A percentile compares a stretch with the other conserved stretches of the same genome.
These are phyloP conservation scores for Sebastes nivosus DNA, from an alignment of 2,797 vertebrate species.

Conservation along the genomic window DNA sequence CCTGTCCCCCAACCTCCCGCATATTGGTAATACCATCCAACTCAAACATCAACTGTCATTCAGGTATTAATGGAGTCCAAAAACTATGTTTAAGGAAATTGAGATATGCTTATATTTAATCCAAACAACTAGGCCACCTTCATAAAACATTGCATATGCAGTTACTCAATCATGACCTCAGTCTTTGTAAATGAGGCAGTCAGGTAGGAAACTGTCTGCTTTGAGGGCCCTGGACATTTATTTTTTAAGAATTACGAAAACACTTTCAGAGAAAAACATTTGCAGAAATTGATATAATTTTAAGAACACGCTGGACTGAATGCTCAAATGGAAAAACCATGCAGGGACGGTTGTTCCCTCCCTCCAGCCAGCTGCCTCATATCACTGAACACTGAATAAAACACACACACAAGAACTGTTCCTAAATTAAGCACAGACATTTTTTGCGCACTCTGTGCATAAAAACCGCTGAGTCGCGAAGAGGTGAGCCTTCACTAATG, in stretches of 20 bases:
- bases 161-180: neutral
- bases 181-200: neutral
- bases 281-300: neutral
- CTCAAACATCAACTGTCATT: neutral
- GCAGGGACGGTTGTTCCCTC: neutral
- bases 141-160: neutral
- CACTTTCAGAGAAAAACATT: neutral
- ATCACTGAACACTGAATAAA: constrained; percentile 16
- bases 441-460: neutral
- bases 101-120: neutral
- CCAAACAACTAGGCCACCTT: neutral
- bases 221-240: neutral
- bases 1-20: neutral
- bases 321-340: neutral
- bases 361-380: neutral
- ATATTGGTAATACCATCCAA: neutral
- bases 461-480: constrained; percentile 7
- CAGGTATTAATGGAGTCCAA: neutral
- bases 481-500: neutral
- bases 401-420: neutral
- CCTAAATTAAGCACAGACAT: constrained; percentile 21
- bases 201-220: neutral
- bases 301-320: neutral
- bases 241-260: neutral
- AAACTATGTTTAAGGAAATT: neutral